phyloP scores from a whole-genome alignment of 1,140 invertebrate genomes.

The Ditylenchus dipsaci region DNA sequence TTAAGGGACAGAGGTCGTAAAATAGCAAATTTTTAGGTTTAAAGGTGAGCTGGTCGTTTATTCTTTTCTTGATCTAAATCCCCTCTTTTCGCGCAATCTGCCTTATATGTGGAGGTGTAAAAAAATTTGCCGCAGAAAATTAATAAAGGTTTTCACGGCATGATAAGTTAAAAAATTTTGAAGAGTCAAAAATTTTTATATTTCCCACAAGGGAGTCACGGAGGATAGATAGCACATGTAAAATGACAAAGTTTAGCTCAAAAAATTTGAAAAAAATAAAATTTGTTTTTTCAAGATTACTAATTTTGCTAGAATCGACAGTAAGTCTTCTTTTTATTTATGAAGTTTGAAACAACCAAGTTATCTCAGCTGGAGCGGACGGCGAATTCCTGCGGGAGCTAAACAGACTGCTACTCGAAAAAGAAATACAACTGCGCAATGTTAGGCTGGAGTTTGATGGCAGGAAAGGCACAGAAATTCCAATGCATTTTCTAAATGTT shows the following conservation, averaged over 20 bases:
- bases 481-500: neutral
- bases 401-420: neutral
- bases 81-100: too few relatives aligned
- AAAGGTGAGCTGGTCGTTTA: neutral
- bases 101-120: too few relatives aligned
- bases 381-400: neutral
- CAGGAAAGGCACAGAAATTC: neutral
- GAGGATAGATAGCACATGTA: too few relatives aligned
- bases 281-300: neutral
- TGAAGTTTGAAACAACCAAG: too few relatives aligned
- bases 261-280: neutral
- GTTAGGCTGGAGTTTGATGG: conserved; percentile 7
- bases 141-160: neutral
- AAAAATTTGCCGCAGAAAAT: neutral
- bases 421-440: conserved; percentile 5
- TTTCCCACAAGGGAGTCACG: too few relatives aligned
- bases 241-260: neutral
- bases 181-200: neutral
- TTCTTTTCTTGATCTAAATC: neutral
- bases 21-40: too few relatives aligned
- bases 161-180: too few relatives aligned
- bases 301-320: neutral
- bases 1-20: too few relatives aligned
- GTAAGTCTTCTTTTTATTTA: neutral
- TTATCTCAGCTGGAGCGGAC: conserved; percentile 6